A percentile compares a stretch with the other conserved stretches of the same genome.
Evolutionary conservation across 1,140 invertebrate genomes (phyloP).

Genomic region (Colletes gigas): DNA sequence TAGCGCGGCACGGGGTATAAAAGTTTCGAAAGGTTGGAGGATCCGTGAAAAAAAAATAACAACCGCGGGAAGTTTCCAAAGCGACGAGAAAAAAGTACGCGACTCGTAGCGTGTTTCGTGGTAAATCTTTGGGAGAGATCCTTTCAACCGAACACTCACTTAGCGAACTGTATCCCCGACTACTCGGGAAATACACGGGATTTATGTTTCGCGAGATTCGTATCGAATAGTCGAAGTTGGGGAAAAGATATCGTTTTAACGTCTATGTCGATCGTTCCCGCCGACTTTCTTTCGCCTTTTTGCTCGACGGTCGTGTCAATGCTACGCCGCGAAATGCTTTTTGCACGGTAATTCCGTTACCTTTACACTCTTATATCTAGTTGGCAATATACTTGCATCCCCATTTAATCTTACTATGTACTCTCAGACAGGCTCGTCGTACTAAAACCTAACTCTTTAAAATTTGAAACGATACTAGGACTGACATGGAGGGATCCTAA

Average conservation of each 20-base stretch:
- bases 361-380: too few species aligned
- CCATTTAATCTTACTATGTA: background rate
- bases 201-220: slow-evolving; percentile 1
- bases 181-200: background rate
- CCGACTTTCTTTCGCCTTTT: background rate
- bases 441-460: too few species aligned
- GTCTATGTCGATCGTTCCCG: background rate
- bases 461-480: too few species aligned
- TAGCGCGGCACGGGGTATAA: too few species aligned
- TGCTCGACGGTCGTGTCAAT: background rate
- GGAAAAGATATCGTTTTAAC: slow-evolving; percentile 4
- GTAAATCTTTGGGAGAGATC: slow-evolving; percentile 2
- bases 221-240: background rate
- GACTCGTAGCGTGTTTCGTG: background rate
- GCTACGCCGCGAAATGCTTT: background rate
- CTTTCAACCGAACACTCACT: background rate
- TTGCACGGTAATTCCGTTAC: background rate
- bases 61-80: background rate
- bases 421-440: too few species aligned
- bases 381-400: background rate
- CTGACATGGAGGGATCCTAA: too few species aligned
- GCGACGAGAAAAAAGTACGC: background rate
- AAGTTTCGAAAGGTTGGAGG: too few species aligned
- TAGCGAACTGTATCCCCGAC: background rate
- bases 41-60: background rate